A percentile compares a stretch with the other conserved stretches of the same genome.
phyloP scores from a whole-genome alignment of 37 sponge, comb jelly and placozoan genomes.

The Aphrocallistes beatrix region DNA sequence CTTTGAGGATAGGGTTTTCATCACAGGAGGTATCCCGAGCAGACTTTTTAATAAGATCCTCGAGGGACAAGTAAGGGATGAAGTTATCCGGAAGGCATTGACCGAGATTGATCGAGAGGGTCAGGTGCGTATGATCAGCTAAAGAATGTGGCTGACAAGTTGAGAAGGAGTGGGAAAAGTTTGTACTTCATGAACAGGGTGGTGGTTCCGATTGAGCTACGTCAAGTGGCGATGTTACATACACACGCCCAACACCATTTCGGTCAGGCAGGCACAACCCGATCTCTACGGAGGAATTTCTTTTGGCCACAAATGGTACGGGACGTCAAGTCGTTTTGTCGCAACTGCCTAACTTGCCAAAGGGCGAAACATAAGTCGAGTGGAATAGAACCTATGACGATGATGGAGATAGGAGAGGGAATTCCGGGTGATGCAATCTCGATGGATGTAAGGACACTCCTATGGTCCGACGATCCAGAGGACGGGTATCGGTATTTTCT shows the following conservation, averaged over 20 bases:
- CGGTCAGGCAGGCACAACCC: neutral
- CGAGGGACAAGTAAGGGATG: neutral
- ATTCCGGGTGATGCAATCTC: neutral
- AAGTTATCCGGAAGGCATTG: neutral
- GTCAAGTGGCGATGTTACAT: neutral
- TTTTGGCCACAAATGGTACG: neutral
- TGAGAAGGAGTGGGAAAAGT: no score
- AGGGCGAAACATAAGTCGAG: neutral
- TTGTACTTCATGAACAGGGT: neutral
- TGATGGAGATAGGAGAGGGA: neutral
- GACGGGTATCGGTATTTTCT: neutral
- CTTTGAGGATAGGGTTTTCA: neutral
- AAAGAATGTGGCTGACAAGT: no score
- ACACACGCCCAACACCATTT: neutral
- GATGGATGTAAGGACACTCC: constrained; percentile 2
- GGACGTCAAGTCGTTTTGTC: neutral
- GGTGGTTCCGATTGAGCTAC: neutral
- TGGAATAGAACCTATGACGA: neutral
- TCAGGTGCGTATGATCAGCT: neutral
- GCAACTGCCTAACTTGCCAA: neutral
- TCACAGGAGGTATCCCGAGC: neutral
- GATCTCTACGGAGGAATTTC: neutral
- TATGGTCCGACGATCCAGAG: neutral
- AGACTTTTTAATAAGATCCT: no score
- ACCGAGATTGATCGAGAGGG: neutral